phyloP scores from a whole-genome alignment of 1,140 invertebrate genomes.

The Agraylea sexmaculata region DNA sequence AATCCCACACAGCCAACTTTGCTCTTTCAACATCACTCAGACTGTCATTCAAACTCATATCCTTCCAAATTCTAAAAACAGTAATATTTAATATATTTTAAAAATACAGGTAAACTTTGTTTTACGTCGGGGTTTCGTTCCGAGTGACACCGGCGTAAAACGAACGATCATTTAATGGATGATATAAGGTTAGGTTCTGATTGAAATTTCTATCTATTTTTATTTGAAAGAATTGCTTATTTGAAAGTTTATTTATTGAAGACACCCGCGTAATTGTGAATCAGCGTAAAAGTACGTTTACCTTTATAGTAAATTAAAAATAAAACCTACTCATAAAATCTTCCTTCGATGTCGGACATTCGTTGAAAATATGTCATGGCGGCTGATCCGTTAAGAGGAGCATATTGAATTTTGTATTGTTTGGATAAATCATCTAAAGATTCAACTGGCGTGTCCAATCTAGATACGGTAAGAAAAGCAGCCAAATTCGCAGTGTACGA shows the following conservation, averaged over 20 bases:
- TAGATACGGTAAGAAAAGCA: constrained; percentile 85
- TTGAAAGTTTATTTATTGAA: too few species aligned
- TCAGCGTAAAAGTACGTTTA: too few species aligned
- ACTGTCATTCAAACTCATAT: constrained; percentile 92
- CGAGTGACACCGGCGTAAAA: too few species aligned
- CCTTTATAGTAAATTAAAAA: constrained; percentile 1
- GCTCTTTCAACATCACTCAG: constrained; percentile 78
- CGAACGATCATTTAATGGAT: too few species aligned
- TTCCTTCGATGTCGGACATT: constrained; percentile 90
- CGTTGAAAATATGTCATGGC: constrained; percentile 89
- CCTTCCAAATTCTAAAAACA: constrained; percentile 83
- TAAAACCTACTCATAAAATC: constrained; percentile 81
- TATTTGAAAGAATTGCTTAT: too few species aligned
- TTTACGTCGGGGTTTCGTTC: too few species aligned
- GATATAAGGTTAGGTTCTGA: too few species aligned
- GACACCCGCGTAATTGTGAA: too few species aligned
- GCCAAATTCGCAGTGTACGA: constrained; percentile 96
- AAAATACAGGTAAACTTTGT: too few species aligned
- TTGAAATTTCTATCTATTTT: too few species aligned
- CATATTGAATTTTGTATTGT: constrained; percentile 92
- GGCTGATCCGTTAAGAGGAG: constrained; percentile 71
- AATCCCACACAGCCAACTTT: constrained; percentile 96
- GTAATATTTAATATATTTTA: too few species aligned
- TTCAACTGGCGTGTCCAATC: constrained; percentile 84
- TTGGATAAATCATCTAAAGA: constrained; percentile 86